Base-by-base conservation (phyloP, 2,888 invertebrate species). In the Nemoura dubitans region DNA sequence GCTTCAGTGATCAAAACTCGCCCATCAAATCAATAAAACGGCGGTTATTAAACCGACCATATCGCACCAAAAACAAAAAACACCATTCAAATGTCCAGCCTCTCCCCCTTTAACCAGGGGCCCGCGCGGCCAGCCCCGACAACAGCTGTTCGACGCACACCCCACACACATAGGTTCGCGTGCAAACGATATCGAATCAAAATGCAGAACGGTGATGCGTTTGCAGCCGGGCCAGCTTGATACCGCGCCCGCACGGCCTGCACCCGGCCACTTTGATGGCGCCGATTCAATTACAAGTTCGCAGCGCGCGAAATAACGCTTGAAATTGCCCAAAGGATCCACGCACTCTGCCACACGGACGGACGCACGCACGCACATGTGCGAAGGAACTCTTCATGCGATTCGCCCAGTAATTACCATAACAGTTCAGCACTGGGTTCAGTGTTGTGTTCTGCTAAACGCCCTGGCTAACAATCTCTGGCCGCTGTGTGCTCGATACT, bases 221-320 rank as follows among this genome's bases (percentile, higher is more conserved):
- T 59, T 59, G 14, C 59, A 36, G 36, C 36, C 36, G 36, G 59
- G 14, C 6, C 36, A 36, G 10, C 59, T 10, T 59, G 3, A 59
- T 14, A 21, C 59, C 36, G 59, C 16, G 59, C 59, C 14, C 59
- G 59, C 59, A 59, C 59, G 36, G 36, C 36, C 3, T 36, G 59
- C 59, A 59, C 21, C 36, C 36, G 36, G 36, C 36, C 36, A 10
- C 36, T 36, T 36, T 36, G 36, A 36, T 36, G 10, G 10, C 59
- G 16, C 59, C 16, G 14, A 59, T 59, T 59, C 59, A 59, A 59
- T 59, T 59, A 59, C 21, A 59, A 59, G 3, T 21, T 21, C 59
- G 59, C 59, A 59, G 59, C 59, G 59, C 59, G 59, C 59, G 59
- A 59, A 59, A 59, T 59, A 59, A 59, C 59, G 59, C 59, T 59